Evolutionary conservation across 2,888 invertebrate genomes (phyloP), one percentile per base, ranked within the genome.

Genomic region (Drosophila mayaguana): DNA sequence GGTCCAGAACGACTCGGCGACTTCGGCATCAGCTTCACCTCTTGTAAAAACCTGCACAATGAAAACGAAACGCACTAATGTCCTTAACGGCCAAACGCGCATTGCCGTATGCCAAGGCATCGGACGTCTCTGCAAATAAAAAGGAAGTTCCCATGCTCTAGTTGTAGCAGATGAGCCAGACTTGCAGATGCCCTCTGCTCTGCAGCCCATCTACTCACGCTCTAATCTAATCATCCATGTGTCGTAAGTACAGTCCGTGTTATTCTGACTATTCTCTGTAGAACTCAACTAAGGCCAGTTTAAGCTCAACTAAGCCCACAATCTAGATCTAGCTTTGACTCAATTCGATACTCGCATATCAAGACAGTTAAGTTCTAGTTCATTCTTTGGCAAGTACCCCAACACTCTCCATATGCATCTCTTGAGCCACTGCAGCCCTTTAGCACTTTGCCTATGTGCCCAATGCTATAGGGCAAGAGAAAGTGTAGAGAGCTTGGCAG

Each of bases 41-140:
- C 63, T 57, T 61, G 66, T 63, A 64, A 63, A 63, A 72, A 69
- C 72, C 81, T 87, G 63, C 68, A 71, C 18, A 79, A 72, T 74
- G 79, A 75, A 79, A 63, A 68, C 80, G 72, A 75, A 74, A 73
- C 74, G 76, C 86, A 82, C 84, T 89, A 89, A 89, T 85, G 77
- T 89, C 83, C 80, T 85, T 68, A 63, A 72, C 70, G 73, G 72
- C 64, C 55, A 38, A 61, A 46, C 45, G 78, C 66, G 61, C 46
- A 50, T 70, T 66, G 22, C 38, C 69, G 57, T 54, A 38, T 54
- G 43, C 53, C 50, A 50, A 42, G 45, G 46, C 71, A 42, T 63
- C 62, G 79, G 70, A 61, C 55, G 53, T 32, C 18, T 50, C 38
- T 60, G 48, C 48, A 51, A 75, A 82, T 67, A 88, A 82, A 55